Evolutionary conservation across 2,797 vertebrate species (phyloP).

Genomic region (Platalea minor): DNA sequence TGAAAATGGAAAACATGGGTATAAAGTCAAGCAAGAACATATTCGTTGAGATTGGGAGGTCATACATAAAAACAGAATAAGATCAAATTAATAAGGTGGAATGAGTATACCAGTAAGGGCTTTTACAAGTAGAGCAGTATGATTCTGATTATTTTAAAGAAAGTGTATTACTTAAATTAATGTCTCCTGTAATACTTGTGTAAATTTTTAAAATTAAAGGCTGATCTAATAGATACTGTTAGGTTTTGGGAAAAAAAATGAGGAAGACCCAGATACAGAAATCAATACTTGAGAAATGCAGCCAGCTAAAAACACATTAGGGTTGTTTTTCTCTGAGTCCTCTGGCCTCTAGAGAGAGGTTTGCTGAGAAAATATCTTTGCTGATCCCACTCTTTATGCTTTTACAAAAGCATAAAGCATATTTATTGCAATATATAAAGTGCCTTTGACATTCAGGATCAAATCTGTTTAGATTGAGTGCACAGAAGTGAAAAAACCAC

Average conservation of each 20-base stretch:
- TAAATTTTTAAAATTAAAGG: neutral
- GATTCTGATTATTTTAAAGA: neutral
- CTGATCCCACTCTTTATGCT: neutral
- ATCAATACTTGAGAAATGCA: neutral
- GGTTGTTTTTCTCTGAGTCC: neutral
- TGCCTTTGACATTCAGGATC: neutral
- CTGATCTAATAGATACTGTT: neutral
- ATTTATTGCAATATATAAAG: neutral
- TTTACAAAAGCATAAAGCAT: neutral
- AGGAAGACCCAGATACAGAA: neutral
- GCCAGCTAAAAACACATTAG: neutral
- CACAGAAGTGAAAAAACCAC: neutral
- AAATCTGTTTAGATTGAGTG: neutral
- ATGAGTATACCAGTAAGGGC: neutral
- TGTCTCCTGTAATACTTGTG: neutral
- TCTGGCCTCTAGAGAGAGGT: neutral
- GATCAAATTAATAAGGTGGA: neutral
- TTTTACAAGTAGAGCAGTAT: neutral
- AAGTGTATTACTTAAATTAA: neutral
- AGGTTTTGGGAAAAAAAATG: neutral
- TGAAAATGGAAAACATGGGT: neutral
- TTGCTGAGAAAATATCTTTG: neutral
- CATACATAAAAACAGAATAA: neutral
- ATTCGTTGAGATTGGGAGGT: neutral
- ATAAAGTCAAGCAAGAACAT: neutral